These are phyloP conservation scores for Trichoplusia ni DNA, from an alignment of 1,140 invertebrate genomes.

Conservation along the genomic window DNA sequence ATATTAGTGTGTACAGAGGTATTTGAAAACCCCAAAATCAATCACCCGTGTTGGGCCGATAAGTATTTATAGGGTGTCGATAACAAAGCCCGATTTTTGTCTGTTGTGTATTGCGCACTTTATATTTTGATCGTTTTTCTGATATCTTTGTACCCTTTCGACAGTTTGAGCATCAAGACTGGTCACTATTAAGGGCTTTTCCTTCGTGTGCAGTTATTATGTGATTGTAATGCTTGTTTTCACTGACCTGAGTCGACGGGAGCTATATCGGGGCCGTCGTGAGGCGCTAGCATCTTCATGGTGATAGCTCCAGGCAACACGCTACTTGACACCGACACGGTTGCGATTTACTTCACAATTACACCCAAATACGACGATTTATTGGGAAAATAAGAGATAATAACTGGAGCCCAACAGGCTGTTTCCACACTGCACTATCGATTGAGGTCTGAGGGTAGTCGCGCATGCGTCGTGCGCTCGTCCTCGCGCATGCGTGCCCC, in stretches of 20 bases:
- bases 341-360: slow-evolving; percentile 55
- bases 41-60: too few relatives aligned
- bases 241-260: slow-evolving; percentile 68
- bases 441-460: slow-evolving; percentile 53
- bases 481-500: slow-evolving; percentile 51
- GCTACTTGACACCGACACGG: slow-evolving; percentile 73
- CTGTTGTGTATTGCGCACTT: too few relatives aligned
- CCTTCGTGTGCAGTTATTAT: slow-evolving; percentile 3
- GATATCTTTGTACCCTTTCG: too few relatives aligned
- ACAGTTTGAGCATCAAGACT: too few relatives aligned
- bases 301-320: slow-evolving; percentile 69
- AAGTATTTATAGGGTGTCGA: too few relatives aligned
- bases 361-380: slow-evolving; percentile 46
- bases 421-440: slow-evolving; percentile 75
- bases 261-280: slow-evolving; percentile 63
- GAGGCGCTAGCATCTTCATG: slow-evolving; percentile 67
- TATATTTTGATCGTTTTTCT: too few relatives aligned
- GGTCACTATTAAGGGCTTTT: too few relatives aligned
- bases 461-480: slow-evolving; percentile 53
- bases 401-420: slow-evolving; percentile 67
- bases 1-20: too few relatives aligned
- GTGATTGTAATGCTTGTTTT: slow-evolving; percentile 36
- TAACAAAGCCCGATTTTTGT: too few relatives aligned
- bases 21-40: too few relatives aligned
- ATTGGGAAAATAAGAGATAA: slow-evolving; percentile 48